Evolutionary conservation across 2,797 vertebrate species (phyloP), one percentile per base, ranked within the genome.

Genomic region (Linurgus olivaceus): DNA sequence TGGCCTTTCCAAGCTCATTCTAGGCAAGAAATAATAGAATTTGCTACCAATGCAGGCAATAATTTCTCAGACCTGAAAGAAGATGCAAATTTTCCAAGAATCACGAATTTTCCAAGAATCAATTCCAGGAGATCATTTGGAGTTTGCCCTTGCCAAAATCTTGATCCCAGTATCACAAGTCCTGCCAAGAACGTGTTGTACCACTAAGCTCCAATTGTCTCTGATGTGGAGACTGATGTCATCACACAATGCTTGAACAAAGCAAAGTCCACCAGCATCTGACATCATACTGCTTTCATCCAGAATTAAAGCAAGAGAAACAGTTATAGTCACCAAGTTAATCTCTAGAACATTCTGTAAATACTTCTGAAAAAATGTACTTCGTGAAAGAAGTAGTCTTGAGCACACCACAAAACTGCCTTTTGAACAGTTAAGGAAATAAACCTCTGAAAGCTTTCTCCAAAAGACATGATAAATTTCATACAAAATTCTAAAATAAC

Each of bases 151-250:
- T 54, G 61, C 42, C 84, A 80, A 94, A 96, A 90, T 80, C 70
- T 55, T 55, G 57, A 86, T 85, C 54, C 52, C 25, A 67, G 37
- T 38, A 48, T 51, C 65, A 18, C 52, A 90, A 74, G n/a, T 94
- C 40, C 65, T 94, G 70, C 68, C 91, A 94, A 84, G 88, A 94
- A 94, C 55, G 91, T 66, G 66, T 72, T 81, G 45, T 21, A 72
- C 80, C 35, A 76, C 74, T 82, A 67, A 73, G 70, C 35, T 87
- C 62, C 10, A 18, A 35, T 67, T 73, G 29, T 48, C 54, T 92
- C 61, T 89, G 87, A 97, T 68, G 71, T 86, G 78, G 84, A 78
- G 42, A 82, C 71, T 71, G 17, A 16, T 92, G 90, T 93, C 93
- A 93, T 83, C 45, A 86, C 52, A 82, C 24, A 33, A 38, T 11